These are phyloP conservation scores for Muschampia plurimacula DNA, from an alignment of 2,888 invertebrate species.

Conservation along the genomic window DNA sequence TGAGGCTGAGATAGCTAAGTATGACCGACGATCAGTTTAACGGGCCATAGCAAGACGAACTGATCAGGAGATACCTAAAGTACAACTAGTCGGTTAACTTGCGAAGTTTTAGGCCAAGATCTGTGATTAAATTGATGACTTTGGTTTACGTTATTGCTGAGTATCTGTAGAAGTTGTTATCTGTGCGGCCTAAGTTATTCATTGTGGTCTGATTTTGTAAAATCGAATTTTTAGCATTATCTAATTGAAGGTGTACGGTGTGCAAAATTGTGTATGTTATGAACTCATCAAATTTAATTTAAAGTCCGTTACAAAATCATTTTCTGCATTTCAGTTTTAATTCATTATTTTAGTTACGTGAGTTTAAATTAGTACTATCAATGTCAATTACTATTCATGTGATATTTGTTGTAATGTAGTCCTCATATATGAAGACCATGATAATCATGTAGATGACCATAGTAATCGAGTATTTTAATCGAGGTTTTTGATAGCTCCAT, in stretches of 20 bases:
- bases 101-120: slow-evolving; percentile 16
- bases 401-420: too few relatives aligned
- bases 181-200: background rate
- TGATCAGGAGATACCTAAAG: slow-evolving; percentile 28
- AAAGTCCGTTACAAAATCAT: background rate
- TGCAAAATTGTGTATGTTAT: too few relatives aligned
- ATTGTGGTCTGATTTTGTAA: background rate
- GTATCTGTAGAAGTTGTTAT: background rate
- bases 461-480: too few relatives aligned
- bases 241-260: background rate
- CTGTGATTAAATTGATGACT: slow-evolving; percentile 14
- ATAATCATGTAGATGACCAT: too few relatives aligned
- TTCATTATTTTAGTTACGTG: background rate
- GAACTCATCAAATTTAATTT: background rate
- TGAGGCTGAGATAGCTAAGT: slow-evolving; percentile 64
- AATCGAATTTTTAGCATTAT: background rate
- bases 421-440: too few relatives aligned
- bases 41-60: slow-evolving; percentile 33
- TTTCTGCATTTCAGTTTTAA: background rate
- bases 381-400: too few relatives aligned
- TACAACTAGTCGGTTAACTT: slow-evolving; percentile 27
- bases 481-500: too few relatives aligned
- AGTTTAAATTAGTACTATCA: too few relatives aligned
- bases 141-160: background rate
- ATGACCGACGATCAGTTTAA: slow-evolving; percentile 80